Percentiles rank a stretch among this genome's conserved stretches.
Evolutionary conservation across 2,113 vertebrate species (phyloP).

Genomic region (Hippocampus guttulatus): DNA sequence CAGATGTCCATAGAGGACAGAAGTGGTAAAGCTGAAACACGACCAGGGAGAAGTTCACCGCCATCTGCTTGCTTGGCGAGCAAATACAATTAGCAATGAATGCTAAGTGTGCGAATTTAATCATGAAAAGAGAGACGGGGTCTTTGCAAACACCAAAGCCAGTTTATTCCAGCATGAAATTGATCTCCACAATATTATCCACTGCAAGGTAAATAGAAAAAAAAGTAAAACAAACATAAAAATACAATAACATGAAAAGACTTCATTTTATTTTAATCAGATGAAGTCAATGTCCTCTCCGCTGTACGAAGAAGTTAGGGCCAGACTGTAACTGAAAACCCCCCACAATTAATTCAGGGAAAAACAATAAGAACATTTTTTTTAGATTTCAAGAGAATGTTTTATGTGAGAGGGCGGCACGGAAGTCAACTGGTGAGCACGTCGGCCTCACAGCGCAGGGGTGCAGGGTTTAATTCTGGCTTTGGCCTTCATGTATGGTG

Average conservation of each 20-base stretch:
- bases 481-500: too few species aligned
- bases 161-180: conserved; percentile 61
- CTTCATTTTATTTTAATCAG: conserved; percentile 11
- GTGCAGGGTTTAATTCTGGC: too few species aligned
- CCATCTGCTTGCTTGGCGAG: conserved; percentile 42
- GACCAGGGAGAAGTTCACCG: conserved; percentile 32
- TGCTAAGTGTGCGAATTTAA: conserved; percentile 3
- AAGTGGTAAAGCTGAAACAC: conserved; percentile 20
- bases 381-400: too few species aligned
- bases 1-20: conserved; percentile 5
- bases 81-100: conserved; percentile 14
- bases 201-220: conserved; percentile 61
- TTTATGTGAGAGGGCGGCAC: too few species aligned
- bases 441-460: too few species aligned
- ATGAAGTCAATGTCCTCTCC: background rate
- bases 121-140: conserved; percentile 12
- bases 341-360: too few species aligned
- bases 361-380: too few species aligned
- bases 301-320: too few species aligned
- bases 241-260: conserved; percentile 38
- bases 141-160: conserved; percentile 32
- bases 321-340: too few species aligned
- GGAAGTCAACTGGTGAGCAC: too few species aligned
- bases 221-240: conserved; percentile 52
- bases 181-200: conserved; percentile 47